phyloP scores from a whole-genome alignment of 2,797 vertebrate species.

The Cyclopterus lumpus region DNA sequence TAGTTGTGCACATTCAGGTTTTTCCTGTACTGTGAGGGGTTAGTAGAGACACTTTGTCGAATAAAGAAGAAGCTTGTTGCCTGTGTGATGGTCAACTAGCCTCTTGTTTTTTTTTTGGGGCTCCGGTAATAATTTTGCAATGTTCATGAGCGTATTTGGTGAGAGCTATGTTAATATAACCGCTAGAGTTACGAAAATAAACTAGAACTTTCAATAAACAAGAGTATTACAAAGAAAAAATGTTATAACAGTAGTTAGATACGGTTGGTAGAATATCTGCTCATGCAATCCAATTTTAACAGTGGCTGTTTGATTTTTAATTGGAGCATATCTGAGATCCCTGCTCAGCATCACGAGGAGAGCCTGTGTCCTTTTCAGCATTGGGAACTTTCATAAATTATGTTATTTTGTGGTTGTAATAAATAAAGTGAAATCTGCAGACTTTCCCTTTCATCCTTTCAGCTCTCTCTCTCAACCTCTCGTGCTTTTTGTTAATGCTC shows the following conservation, averaged over 20 bases:
- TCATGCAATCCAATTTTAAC: not conserved
- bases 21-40: not conserved
- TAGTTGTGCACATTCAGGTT: not conserved
- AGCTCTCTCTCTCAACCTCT: constrained; percentile 10
- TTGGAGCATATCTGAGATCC: not conserved
- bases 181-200: not conserved
- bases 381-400: constrained; percentile 7
- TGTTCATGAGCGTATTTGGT: not conserved
- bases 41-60: not conserved
- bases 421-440: constrained; percentile 54
- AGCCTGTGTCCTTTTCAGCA: not conserved
- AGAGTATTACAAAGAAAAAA: not conserved
- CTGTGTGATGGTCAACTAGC: not conserved
- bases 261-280: not conserved
- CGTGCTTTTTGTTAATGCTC: constrained; percentile 51
- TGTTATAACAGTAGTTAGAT: not conserved
- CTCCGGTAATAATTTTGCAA: not conserved
- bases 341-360: not conserved
- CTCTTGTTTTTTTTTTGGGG: not conserved
- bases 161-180: not conserved
- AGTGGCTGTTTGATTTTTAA: constrained; percentile 5
- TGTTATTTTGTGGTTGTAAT: not conserved
- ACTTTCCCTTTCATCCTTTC: constrained; percentile 56
- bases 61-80: not conserved
- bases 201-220: not conserved